Conservation (phyloP, 92 coral and sea anemone genomes). For the Desmophyllum pertusum region DNA sequence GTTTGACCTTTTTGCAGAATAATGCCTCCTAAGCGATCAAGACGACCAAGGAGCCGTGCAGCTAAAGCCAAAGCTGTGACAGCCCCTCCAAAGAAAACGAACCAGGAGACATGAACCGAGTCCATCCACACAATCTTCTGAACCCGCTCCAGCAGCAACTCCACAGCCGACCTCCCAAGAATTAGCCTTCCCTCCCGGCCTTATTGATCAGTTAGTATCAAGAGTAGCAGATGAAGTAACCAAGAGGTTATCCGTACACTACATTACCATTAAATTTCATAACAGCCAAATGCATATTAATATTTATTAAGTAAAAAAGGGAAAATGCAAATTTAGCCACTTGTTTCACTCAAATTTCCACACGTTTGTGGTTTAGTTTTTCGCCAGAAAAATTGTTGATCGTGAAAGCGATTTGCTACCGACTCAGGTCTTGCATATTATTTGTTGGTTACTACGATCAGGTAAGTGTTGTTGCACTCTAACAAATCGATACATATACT, state of each 20-base stretch:
- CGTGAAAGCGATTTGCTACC: neutral
- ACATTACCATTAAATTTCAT: neutral
- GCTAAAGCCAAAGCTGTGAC: neutral
- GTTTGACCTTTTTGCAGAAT: neutral
- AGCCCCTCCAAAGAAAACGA: neutral
- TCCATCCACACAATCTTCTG: neutral
- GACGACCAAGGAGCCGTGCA: neutral
- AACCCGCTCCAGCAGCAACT: neutral
- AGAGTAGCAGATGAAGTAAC: neutral
- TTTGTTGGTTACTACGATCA: neutral
- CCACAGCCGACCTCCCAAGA: slow-evolving; percentile 1
- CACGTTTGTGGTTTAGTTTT: neutral
- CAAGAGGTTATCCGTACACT: neutral
- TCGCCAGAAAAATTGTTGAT: neutral
- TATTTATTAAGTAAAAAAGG: neutral
- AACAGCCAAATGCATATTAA: neutral
- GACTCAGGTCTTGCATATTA: neutral
- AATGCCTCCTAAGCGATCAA: slow-evolving; percentile 1
- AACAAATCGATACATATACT: neutral
- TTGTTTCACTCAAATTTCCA: neutral
- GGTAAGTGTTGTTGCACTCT: neutral
- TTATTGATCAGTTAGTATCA: neutral
- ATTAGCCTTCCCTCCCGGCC: neutral
- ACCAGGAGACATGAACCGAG: neutral
- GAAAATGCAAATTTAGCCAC: neutral